phyloP scores from a whole-genome alignment of 1,140 invertebrate species.

The Linepithema humile region DNA sequence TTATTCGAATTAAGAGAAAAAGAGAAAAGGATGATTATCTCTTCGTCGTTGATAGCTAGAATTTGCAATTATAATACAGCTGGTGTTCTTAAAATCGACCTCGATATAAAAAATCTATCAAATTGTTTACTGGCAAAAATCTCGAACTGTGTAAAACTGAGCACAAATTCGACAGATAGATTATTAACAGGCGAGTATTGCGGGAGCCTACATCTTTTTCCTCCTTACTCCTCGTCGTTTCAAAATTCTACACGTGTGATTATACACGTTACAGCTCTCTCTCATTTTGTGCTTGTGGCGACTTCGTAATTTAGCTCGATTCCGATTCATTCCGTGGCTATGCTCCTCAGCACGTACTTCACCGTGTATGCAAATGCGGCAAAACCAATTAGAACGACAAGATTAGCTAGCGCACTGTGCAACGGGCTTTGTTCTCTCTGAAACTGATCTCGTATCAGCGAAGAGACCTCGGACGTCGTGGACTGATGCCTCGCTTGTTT shows the following conservation, averaged over 20 bases:
- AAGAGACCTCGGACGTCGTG: conserved; percentile 76
- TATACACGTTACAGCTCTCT: conserved; percentile 46
- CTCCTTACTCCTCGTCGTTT: not conserved
- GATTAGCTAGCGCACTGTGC: conserved; percentile 91
- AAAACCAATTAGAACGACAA: conserved; percentile 92
- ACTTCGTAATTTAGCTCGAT: conserved; percentile 14
- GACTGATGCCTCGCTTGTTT: conserved; percentile 79
- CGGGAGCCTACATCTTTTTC: not conserved
- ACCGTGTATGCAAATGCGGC: conserved; percentile 94
- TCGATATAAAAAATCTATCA: conserved; percentile 68
- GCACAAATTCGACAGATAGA: conserved; percentile 1
- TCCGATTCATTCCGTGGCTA: conserved; percentile 77
- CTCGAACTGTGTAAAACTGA: conserved; percentile 12
- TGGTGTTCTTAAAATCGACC: conserved; percentile 60
- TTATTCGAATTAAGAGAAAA: not conserved
- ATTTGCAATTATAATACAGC: conserved; percentile 62
- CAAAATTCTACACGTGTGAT: conserved; percentile 38
- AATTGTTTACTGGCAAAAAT: conserved; percentile 48
- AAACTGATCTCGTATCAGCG: conserved; percentile 84
- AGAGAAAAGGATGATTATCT: not conserved
- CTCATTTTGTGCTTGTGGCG: not conserved
- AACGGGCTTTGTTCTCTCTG: conserved; percentile 88
- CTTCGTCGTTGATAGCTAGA: conserved; percentile 19
- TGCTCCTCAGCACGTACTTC: conserved; percentile 91
- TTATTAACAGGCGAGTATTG: conserved; percentile 21